Conservation (phyloP, 2,113 vertebrate genomes). For the Tragelaphus buxtoni region DNA sequence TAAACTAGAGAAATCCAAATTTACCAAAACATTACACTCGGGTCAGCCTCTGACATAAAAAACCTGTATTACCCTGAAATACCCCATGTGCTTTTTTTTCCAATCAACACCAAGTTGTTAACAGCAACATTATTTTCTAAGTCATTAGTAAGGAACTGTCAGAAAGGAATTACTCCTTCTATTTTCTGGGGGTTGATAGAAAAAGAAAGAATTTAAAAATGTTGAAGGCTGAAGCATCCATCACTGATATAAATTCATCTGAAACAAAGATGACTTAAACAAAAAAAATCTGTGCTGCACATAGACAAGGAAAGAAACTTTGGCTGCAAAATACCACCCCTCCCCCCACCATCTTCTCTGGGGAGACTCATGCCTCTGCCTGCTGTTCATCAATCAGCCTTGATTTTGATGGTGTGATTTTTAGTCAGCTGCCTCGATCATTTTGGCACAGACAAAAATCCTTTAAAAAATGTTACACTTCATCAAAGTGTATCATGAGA, state of each 20-base stretch:
- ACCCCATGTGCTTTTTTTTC: not conserved
- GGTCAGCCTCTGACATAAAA: not conserved
- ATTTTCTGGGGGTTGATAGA: conserved; percentile 45
- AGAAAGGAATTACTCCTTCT: conserved; percentile 1
- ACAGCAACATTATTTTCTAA: not conserved
- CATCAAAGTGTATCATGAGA: conserved; percentile 90
- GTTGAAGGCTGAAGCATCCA: conserved; percentile 59
- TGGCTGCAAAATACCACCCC: conserved; percentile 67
- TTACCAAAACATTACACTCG: not conserved
- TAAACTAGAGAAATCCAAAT: not conserved
- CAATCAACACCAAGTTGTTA: not conserved
- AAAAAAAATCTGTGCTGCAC: conserved; percentile 36
- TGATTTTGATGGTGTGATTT: conserved; percentile 86
- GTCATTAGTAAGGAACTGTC: conserved; percentile 10
- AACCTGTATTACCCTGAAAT: not conserved
- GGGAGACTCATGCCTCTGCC: conserved; percentile 79
- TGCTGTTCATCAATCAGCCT: conserved; percentile 85
- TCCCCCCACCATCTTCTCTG: conserved; percentile 72
- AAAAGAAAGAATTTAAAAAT: conserved; percentile 30
- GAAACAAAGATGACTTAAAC: conserved; percentile 75
- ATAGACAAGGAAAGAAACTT: conserved; percentile 67
- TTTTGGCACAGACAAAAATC: conserved; percentile 87
- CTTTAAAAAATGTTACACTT: conserved; percentile 90
- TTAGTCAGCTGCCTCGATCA: conserved; percentile 87
- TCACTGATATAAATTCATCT: conserved; percentile 66